These are phyloP conservation scores for Antedon bifida DNA, from an alignment of 35 echinoderm and acorn worm genomes.

Conservation along the genomic window DNA sequence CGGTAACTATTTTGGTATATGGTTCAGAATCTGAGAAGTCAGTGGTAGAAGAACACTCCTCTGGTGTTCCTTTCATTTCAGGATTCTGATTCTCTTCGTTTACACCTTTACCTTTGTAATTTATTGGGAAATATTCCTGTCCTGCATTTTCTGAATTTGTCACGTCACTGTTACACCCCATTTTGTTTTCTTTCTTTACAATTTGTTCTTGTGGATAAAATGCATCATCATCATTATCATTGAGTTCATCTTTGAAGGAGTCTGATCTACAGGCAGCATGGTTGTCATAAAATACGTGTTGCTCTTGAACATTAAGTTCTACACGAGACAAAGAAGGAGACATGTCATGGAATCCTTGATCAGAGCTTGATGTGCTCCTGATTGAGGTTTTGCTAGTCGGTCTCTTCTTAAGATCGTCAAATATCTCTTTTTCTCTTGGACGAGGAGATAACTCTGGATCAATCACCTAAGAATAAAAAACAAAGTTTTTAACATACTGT, in stretches of 20 bases:
- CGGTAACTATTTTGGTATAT: not conserved
- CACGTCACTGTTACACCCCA: not conserved
- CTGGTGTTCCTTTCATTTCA: no score
- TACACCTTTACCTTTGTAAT: not conserved
- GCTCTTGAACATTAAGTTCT: not conserved
- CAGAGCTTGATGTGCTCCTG: not conserved
- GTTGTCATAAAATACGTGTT: not conserved
- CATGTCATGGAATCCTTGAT: not conserved
- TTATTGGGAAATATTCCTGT: not conserved
- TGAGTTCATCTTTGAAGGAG: not conserved
- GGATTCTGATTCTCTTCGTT: no score
- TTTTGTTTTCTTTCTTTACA: not conserved
- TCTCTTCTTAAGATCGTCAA: not conserved
- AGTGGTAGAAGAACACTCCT: no score
- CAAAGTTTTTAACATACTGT: no score
- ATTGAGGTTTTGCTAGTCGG: not conserved
- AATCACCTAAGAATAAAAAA: not conserved
- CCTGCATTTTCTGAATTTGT: not conserved
- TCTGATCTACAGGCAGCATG: not conserved
- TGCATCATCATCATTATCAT: not conserved
- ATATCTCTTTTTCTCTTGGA: not conserved
- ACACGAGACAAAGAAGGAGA: not conserved
- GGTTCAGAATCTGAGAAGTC: no score
- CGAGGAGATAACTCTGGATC: not conserved
- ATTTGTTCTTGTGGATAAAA: not conserved